phyloP scores from a whole-genome alignment of 2,797 vertebrate genomes.

The Anniella stebbinsi region DNA sequence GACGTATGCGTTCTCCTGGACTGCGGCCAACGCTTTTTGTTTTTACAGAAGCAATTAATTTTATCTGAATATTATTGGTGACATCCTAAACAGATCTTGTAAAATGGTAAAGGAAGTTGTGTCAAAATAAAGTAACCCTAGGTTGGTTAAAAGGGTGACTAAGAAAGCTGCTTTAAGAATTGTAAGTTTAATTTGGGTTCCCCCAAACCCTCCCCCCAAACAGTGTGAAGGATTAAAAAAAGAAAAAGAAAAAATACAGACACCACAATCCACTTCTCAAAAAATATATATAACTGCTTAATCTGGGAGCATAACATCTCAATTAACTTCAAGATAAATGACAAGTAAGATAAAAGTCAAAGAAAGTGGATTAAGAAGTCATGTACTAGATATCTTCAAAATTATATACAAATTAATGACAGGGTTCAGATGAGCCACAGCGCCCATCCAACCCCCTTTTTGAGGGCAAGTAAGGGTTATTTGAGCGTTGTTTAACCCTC shows the following conservation, averaged over 20 bases:
- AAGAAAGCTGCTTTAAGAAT: neutral
- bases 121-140: conserved; percentile 2
- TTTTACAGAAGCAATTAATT: conserved; percentile 14
- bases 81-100: neutral
- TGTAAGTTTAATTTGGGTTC: neutral
- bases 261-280: conserved; percentile 48
- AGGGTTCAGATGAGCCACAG: too few relatives aligned
- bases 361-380: neutral
- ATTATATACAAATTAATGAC: neutral
- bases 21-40: neutral
- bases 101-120: neutral
- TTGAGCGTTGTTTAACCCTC: too few relatives aligned
- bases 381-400: neutral
- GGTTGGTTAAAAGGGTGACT: conserved; percentile 38
- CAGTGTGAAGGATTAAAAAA: neutral
- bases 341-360: neutral
- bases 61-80: neutral
- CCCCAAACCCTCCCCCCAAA: neutral
- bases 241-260: conserved; percentile 8
- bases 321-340: neutral
- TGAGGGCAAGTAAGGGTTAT: too few relatives aligned
- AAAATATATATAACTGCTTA: conserved; percentile 24
- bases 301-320: neutral
- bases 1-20: neutral
- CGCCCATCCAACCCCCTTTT: too few relatives aligned